These are phyloP conservation scores for Sebastes oblongus DNA, from an alignment of 2,797 vertebrate genomes.

Conservation along the genomic window DNA sequence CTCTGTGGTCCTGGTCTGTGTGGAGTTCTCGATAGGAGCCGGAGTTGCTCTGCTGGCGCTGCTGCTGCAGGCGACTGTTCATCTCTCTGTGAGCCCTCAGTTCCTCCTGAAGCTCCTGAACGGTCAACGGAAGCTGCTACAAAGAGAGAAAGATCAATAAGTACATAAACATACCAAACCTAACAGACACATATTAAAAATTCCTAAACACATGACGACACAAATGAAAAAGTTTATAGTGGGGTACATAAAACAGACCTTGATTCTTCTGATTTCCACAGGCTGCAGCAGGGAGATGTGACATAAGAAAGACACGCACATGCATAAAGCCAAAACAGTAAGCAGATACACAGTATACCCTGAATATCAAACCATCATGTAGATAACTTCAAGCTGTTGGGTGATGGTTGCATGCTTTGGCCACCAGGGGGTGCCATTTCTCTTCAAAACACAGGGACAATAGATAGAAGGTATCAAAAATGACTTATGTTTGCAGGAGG, in stretches of 20 bases:
- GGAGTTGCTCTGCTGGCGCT: constrained; percentile 78
- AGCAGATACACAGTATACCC: not conserved
- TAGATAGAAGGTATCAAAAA: not conserved
- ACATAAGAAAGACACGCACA: constrained; percentile 77
- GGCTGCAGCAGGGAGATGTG: constrained; percentile 84
- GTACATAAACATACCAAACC: not conserved
- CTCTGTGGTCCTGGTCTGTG: constrained; percentile 66
- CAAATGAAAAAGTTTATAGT: constrained; percentile 48
- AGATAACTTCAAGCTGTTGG: not conserved
- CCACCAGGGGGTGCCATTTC: constrained; percentile 51
- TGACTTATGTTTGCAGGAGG: not conserved
- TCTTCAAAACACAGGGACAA: constrained; percentile 16
- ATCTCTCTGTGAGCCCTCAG: constrained; percentile 92
- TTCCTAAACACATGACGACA: not conserved
- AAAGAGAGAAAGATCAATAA: constrained; percentile 23
- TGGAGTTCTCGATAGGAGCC: constrained; percentile 65
- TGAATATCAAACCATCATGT: not conserved
- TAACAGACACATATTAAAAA: constrained; percentile 1
- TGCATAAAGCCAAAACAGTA: constrained; percentile 32
- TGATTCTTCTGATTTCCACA: constrained; percentile 89
- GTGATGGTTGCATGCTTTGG: constrained; percentile 3
- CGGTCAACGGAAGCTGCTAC: constrained; percentile 91
- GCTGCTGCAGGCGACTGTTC: constrained; percentile 90
- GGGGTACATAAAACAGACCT: constrained; percentile 82
- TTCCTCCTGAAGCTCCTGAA: constrained; percentile 95